These are phyloP conservation scores for Dromococcyx pavoninus DNA, from an alignment of 2,797 vertebrate genomes.

Conservation along the genomic window DNA sequence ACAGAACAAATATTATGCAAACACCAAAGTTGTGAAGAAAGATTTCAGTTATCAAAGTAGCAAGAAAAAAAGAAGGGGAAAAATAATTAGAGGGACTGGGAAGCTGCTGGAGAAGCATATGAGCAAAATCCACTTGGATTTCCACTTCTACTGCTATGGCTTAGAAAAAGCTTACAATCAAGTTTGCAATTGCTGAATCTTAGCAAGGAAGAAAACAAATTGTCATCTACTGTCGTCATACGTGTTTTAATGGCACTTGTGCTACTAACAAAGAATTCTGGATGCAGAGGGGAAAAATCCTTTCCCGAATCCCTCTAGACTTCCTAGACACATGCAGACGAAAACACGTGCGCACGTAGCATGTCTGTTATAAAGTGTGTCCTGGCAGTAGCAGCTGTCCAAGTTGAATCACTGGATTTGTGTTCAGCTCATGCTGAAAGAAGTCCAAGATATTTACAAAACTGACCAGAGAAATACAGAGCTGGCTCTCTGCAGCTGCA, in stretches of 20 bases:
- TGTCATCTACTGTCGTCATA: neutral
- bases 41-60: neutral
- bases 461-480: neutral
- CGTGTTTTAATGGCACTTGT: neutral
- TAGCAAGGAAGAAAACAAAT: neutral
- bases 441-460: slow-evolving; percentile 38
- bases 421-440: slow-evolving; percentile 26
- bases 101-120: neutral
- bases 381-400: slow-evolving; percentile 47
- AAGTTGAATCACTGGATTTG: slow-evolving; percentile 22
- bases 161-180: neutral
- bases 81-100: neutral
- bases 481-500: slow-evolving; percentile 42
- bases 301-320: neutral
- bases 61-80: neutral
- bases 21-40: neutral
- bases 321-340: neutral
- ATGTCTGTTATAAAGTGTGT: neutral
- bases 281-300: neutral
- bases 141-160: neutral
- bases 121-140: neutral
- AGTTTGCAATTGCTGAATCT: neutral
- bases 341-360: slow-evolving; percentile 5
- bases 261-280: neutral
- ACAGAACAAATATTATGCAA: neutral